Base-by-base conservation (phyloP, 2,888 invertebrate species). In the Coelopa pilipes region DNA sequence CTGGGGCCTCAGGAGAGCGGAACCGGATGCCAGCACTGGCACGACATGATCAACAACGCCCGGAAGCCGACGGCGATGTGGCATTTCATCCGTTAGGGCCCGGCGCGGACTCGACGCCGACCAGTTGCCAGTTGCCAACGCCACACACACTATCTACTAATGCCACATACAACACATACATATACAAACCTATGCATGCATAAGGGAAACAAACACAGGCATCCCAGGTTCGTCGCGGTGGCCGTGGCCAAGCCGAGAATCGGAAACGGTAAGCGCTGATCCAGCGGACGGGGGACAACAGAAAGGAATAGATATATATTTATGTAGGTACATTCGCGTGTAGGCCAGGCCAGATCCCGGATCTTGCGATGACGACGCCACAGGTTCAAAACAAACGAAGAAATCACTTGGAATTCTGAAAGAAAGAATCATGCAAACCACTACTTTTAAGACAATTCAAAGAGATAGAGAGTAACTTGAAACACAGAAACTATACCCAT, bases 21-120 rank as follows among this genome's bases (percentile, higher is more conserved):
- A 47, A 85, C 85, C 13, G 88, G 88, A 81, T 92, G 93, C 72
- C 93, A 94, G 80, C 96, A 96, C 88, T 96, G 96, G 96, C 91
- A 92, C 78, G 94, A 95, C 83, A 95, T 96, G 94, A 92, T 93
- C 70, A 93, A 94, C 83, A 94, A 94, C 87, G 94, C 94, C 63
- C 91, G 96, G 80, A 95, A 96, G 85, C 93, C 95, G 21, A 93
- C 95, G 80, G 94, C 96, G 79, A 95, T 94, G 92, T 96, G 96
- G 96, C 96, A 96, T 88, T 93, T 92, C 77, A 90, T 96, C 78
- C 91, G 92, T 88, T 93, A 92, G 89, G 77, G 69, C 74, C 62
- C 24, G 3, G 47, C n/a, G 5, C 2, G n/a, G n/a, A 12, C 5
- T 34, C 10, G 9, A 45, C n/a, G 47, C 65, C 9, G 34, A 60